Percentiles rank a stretch among this genome's conserved stretches.
Conservation (phyloP, 2,797 vertebrate genomes). For the Dryobates pubescens region DNA sequence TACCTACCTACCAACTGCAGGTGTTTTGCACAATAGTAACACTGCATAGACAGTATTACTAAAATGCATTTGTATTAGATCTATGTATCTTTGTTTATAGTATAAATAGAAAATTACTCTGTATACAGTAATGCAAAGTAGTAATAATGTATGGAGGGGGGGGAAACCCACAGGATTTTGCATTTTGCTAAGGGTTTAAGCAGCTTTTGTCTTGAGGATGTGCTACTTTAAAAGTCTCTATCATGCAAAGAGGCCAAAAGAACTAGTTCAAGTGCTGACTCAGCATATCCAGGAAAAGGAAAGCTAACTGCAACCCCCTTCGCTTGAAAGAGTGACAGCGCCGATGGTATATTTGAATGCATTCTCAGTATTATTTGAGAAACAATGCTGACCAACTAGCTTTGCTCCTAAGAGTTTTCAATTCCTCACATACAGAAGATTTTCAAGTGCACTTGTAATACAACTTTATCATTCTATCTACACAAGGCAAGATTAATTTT, state of each 20-base stretch:
- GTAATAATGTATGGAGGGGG: background rate
- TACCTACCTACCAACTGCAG: background rate
- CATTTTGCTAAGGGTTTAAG: background rate
- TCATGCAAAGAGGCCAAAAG: background rate
- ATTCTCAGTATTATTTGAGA: background rate
- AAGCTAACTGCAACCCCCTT: background rate
- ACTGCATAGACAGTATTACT: too few species aligned
- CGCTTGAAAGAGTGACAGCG: background rate
- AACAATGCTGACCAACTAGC: background rate
- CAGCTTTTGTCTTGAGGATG: background rate
- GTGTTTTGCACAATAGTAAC: background rate
- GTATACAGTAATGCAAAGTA: too few species aligned
- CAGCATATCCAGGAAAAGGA: background rate
- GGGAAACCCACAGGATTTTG: fast-evolving
- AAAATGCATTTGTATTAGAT: too few species aligned
- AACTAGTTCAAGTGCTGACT: background rate
- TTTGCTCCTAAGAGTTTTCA: background rate
- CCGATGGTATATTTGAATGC: background rate
- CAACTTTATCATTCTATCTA: background rate
- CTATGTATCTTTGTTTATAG: too few species aligned
- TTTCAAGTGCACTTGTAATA: background rate
- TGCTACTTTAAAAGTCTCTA: background rate
- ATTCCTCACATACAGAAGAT: background rate
- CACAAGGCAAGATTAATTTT: background rate
- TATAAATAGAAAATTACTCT: too few species aligned